Percentiles rank a stretch among this genome's conserved stretches.
phyloP scores from a whole-genome alignment of 2,113 vertebrate species.

The Junco hyemalis region DNA sequence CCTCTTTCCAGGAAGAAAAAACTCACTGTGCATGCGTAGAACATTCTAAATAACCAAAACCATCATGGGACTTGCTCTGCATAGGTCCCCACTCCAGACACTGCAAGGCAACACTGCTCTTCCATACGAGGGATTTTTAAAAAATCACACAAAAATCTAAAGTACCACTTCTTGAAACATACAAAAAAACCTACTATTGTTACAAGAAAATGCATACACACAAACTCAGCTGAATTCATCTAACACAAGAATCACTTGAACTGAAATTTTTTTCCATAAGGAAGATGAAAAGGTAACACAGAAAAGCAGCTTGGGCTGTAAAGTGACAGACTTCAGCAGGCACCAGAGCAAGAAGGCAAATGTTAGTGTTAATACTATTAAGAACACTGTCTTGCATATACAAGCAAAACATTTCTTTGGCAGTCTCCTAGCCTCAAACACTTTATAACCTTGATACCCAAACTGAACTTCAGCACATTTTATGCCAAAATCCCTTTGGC shows the following conservation, averaged over 20 bases:
- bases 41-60: neutral
- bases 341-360: neutral
- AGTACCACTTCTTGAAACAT: neutral
- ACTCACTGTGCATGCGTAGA: neutral
- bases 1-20: neutral
- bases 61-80: neutral
- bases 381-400: neutral
- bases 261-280: neutral
- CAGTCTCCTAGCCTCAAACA: neutral
- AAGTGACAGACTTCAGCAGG: neutral
- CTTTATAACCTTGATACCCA: neutral
- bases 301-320: neutral
- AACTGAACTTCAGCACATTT: neutral
- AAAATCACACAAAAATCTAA: neutral
- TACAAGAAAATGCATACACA: neutral
- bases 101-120: neutral
- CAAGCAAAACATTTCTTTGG: neutral
- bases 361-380: neutral
- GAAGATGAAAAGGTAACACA: neutral
- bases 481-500: neutral
- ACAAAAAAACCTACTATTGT: neutral
- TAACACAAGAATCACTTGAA: neutral
- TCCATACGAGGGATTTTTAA: neutral
- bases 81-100: neutral
- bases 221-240: neutral